Base-by-base conservation (phyloP, 2,888 invertebrate species). In the Heteromurus nitidus region DNA sequence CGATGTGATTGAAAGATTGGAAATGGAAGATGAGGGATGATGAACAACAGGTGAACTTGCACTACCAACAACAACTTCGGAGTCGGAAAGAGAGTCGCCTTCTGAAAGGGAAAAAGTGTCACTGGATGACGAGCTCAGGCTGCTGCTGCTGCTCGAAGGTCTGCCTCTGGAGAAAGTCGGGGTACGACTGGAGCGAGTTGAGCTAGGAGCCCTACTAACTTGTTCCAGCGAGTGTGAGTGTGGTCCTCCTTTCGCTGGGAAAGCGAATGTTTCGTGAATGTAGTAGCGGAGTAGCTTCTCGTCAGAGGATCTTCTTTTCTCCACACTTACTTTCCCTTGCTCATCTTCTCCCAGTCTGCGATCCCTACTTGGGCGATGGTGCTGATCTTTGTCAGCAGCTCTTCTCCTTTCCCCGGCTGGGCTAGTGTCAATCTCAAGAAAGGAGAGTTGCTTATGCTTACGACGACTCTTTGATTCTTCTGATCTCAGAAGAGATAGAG, bases 81-180 rank as follows among this genome's bases (percentile, higher is more conserved):
- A 65, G 30, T 42, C 44, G 20, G 65, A 44, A 5, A 36, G 13
- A 36, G 36, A 36, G 11, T 47, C 47, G 16, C 47, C 47, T 18
- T 50, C 30, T 7, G 64, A 64, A n/a, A 31, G 22, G 67, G 20
- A 20, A 67, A 67, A 16, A 28, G 44, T 67, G 16, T 42, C 44
- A 26, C 31, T 47, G 26, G 24, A 30, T 2, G 1, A 28, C n/a
- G 28, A 53, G 44, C 64, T 64, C 30, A 9, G 28, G 5, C 28
- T 50, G 55, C 47, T 80, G n/a, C 24, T 60, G 44, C 31, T 24
- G 7, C 60, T 62, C 16, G 13, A 42, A 20, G 60, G 30, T 68
- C 68, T 68, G 58, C 62, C 74, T 64, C 68, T 60, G 69, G 68
- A 74, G 80, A 68, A 80, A 80, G 80, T 68, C 69, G 80, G 31